Evolutionary conservation across 2,797 vertebrate species (phyloP).

Genomic region (Eremophila alpestris): DNA sequence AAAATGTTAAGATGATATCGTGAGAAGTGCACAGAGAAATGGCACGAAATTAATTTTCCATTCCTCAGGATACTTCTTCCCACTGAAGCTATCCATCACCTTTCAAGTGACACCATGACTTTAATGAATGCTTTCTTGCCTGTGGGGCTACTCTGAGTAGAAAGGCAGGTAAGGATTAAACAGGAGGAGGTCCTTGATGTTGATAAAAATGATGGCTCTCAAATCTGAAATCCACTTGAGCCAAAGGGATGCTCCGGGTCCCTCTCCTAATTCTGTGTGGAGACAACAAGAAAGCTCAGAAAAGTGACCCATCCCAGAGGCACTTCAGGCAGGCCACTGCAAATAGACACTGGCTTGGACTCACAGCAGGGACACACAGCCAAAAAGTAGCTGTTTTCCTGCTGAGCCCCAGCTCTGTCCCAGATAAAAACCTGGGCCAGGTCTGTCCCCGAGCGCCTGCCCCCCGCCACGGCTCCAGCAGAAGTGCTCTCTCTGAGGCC

Average conservation of each 20-base stretch:
- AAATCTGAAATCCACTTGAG: neutral
- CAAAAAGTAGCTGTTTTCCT: conserved; percentile 9
- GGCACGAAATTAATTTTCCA: neutral
- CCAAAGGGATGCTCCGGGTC: neutral
- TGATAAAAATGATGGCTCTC: neutral
- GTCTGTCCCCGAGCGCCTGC: neutral
- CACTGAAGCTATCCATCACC: neutral
- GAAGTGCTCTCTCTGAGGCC: conserved; percentile 47
- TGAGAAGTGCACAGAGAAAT: neutral
- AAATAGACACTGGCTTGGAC: neutral
- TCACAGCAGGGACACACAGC: neutral
- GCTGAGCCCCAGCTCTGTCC: neutral
- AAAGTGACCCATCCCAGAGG: neutral
- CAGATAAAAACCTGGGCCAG: conserved; percentile 2
- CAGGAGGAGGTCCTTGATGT: neutral
- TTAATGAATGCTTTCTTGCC: neutral
- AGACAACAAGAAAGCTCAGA: neutral
- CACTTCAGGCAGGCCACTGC: neutral
- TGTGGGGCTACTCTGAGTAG: neutral
- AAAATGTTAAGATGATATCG: neutral
- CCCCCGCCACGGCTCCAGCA: neutral
- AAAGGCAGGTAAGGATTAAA: neutral
- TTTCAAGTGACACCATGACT: neutral
- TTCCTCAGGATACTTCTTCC: neutral
- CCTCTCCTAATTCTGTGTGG: rapidly evolving